Base-by-base conservation (phyloP, 2,113 vertebrate genomes). In the Pangasianodon gigas region DNA sequence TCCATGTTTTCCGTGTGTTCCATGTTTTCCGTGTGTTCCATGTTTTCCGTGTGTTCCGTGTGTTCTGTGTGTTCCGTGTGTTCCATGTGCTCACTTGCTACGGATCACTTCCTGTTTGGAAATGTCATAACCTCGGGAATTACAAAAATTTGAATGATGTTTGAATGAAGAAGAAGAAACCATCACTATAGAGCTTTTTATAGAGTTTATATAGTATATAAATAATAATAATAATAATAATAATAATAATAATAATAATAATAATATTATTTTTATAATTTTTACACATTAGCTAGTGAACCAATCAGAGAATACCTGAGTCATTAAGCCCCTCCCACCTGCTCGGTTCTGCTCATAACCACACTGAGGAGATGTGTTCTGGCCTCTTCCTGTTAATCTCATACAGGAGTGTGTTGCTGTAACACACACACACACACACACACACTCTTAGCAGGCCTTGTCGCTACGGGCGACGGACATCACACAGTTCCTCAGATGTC, bases 401-500 rank as follows among this genome's bases (percentile, higher is more conserved):
- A 74, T 19, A 37, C 6, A 19, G 37, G 41, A 37, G 16, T 37
- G n/a, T 74, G 32, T 74, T 46, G 19, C 74, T 77, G 10, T 77
- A 44, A 32, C 18, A 24, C 52, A 81, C 77, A n/a, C 77, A 80
- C 79, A 54, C 48, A n/a, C 48, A 80, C 77, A 80, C 44, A 81
- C 77, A 56, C n/a, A 56, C 7, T 37, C 14, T 44, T 48, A 51
- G 75, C 75, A 79, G 75, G 52, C 29, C 56, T 60, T 60, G 54
- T 84, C 82, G 5, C 82, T 60, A 84, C 21, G 21, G 82, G 82
- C 13, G 37, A 60, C 37, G 56, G 82, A 84, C 56, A 84, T 84
- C 54, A 84, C 37, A 84, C 82, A 60, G 82, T 44, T 84, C 56
- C 56, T 84, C 82, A 84, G 82, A 84, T 84, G 82, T 84, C 56